Evolutionary conservation across 1,140 invertebrate genomes (phyloP), one percentile per base, ranked within the genome.

Genomic region (Bombus breviceps): DNA sequence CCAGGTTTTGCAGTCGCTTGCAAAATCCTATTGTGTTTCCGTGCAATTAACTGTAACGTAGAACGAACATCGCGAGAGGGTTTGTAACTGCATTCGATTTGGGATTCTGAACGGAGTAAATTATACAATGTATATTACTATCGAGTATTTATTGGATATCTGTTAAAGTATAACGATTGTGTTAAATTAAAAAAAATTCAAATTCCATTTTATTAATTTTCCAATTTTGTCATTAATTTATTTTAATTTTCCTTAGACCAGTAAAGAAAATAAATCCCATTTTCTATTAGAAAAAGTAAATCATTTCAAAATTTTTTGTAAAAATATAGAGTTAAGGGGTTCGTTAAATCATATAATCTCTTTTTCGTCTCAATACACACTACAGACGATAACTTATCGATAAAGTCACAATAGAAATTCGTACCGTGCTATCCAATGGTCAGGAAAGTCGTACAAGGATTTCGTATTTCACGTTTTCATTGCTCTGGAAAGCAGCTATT

Each of bases 381-480:
- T 32, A 59, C 22, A 39, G 41, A 18, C 15, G 74, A 75, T 82
- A 89, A 89, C 74, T 89, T 89, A 79, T 64, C 37, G 78, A 80
- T 88, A 47, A 68, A 34, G 25, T 15, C 57, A 88, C 87, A 88
- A 88, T 89, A 74, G 84, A 72, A 89, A 81, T 88, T 79, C 57
- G 34, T 62, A 32, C 3, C 18, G 68, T 15, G 64, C 47, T 75
- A 66, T 64, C 68, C 74, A 79, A 78, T 59, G 78, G 53, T 13
- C 39, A 69, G 47, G 47, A 59, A 71, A 79, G 53, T 59, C 28
- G 83, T 81, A 77, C 75, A 83, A n/a, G 74, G 90, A 92, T 92
- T 92, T 92, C 89, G 86, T 92, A 92, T 92, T 92, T 92, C 85
- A 90, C 88, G 88, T 91, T 83, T 86, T 71, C 80, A 76, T 37